phyloP scores from a whole-genome alignment of 2,888 invertebrate species.

The Xanthia icteritia region DNA sequence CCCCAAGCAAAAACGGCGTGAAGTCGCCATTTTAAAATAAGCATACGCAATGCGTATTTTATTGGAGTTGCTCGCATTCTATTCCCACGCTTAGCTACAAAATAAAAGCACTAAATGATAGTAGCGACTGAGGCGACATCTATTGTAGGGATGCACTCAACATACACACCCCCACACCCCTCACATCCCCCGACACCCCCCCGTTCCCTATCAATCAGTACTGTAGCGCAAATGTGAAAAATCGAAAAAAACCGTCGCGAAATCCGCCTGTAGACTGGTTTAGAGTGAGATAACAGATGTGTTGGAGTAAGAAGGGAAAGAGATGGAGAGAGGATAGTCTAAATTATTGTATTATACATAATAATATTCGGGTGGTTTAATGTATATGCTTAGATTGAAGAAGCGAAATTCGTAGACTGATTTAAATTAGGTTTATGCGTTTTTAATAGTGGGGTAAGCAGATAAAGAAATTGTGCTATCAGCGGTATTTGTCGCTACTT shows the following conservation, averaged over 20 bases:
- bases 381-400: constrained; percentile 70
- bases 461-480: not conserved
- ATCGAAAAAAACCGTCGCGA: constrained; percentile 77
- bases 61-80: constrained; percentile 55
- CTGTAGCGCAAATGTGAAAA: constrained; percentile 80
- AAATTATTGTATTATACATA: constrained; percentile 87
- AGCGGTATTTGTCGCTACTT: no score
- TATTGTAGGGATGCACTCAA: constrained; percentile 63
- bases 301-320: constrained; percentile 53
- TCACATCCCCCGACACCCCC: constrained; percentile 8
- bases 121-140: constrained; percentile 55
- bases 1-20: constrained; percentile 46
- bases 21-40: constrained; percentile 62
- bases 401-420: constrained; percentile 51
- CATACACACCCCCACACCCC: constrained; percentile 16
- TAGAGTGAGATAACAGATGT: constrained; percentile 71
- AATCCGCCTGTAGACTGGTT: constrained; percentile 72
- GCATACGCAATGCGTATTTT: constrained; percentile 68
- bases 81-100: constrained; percentile 56
- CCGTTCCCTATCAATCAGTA: constrained; percentile 77
- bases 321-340: constrained; percentile 77
- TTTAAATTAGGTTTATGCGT: constrained; percentile 6
- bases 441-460: not conserved
- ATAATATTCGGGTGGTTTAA: constrained; percentile 80
- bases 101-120: constrained; percentile 64